phyloP scores from a whole-genome alignment of 2,888 invertebrate genomes.

The Netelia melanura region DNA sequence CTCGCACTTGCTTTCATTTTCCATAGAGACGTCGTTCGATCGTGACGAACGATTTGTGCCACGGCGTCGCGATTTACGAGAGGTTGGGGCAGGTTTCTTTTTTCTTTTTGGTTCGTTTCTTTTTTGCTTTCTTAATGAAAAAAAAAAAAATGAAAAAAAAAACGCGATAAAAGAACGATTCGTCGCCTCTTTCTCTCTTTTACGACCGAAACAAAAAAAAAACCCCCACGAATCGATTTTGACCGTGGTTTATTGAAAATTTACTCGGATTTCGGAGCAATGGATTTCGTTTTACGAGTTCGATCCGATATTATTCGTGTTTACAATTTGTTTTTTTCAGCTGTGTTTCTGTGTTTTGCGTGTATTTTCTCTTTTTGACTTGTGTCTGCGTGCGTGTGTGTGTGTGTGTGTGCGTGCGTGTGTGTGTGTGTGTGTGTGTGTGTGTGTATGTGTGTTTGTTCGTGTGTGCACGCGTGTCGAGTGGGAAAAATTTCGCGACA shows the following conservation, averaged over 20 bases:
- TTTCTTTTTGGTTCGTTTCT: slow-evolving; percentile 25
- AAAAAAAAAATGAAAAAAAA: background rate
- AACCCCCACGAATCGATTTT: background rate
- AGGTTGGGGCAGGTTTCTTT: slow-evolving; percentile 18
- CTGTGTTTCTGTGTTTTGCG: background rate
- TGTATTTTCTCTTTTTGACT: background rate
- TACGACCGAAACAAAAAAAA: background rate
- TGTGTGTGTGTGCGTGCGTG: too few species aligned
- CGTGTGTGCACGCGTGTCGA: too few species aligned
- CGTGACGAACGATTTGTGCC: slow-evolving; percentile 73
- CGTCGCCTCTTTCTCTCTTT: background rate
- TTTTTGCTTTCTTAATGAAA: slow-evolving; percentile 30
- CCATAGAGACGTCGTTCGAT: slow-evolving; percentile 72
- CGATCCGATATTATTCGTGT: too few species aligned
- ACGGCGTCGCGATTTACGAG: slow-evolving; percentile 69
- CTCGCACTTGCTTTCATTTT: slow-evolving; percentile 15
- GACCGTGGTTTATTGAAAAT: too few species aligned
- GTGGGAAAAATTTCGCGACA: slow-evolving; percentile 10
- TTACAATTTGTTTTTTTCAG: too few species aligned
- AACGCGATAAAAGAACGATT: background rate
- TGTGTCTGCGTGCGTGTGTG: background rate
- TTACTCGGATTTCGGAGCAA: too few species aligned
- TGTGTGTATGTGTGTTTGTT: background rate
- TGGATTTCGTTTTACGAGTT: too few species aligned
- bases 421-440: too few species aligned